Percentiles rank a stretch among this genome's conserved stretches.
Conservation (phyloP, 2,888 invertebrate genomes). For the Tanypteryx hageni region DNA sequence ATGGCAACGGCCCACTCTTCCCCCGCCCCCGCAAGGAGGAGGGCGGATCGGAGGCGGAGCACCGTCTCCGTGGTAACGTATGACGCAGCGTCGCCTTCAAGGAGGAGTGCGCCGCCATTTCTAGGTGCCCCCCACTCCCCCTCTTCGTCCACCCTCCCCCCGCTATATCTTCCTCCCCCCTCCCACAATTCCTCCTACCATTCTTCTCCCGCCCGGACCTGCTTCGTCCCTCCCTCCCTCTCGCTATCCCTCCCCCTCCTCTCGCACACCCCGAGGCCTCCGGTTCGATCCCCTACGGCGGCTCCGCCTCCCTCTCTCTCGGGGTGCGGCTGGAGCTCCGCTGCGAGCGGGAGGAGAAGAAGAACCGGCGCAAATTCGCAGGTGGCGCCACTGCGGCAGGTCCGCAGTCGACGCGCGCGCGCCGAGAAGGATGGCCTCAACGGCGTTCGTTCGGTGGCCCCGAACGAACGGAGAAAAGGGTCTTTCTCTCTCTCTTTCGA, state of each 20-base stretch:
- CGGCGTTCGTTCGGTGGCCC: neutral
- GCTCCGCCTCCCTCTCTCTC: neutral
- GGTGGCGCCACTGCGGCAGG: slow-evolving; percentile 58
- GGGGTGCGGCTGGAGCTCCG: slow-evolving; percentile 25
- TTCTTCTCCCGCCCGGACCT: neutral
- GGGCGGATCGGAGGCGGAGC: slow-evolving; percentile 60
- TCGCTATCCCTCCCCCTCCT: neutral
- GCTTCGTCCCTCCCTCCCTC: neutral
- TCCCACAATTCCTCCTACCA: neutral
- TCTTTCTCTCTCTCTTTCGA: neutral
- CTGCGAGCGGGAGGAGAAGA: neutral
- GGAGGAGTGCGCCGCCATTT: slow-evolving; percentile 52
- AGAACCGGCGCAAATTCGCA: neutral
- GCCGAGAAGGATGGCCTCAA: neutral
- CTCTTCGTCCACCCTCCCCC: neutral
- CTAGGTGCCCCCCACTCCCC: slow-evolving; percentile 25
- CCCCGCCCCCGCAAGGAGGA: slow-evolving; percentile 26
- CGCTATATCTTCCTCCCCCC: neutral
- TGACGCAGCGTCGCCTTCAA: slow-evolving; percentile 56
- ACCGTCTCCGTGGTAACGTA: slow-evolving; percentile 54
- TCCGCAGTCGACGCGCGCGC: slow-evolving; percentile 28
- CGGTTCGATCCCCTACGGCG: slow-evolving; percentile 13
- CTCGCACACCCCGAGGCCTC: neutral
- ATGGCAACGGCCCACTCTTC: slow-evolving; percentile 49
- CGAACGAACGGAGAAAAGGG: neutral